phyloP scores from a whole-genome alignment of 2,888 invertebrate genomes.

The Stramonita haemastoma region DNA sequence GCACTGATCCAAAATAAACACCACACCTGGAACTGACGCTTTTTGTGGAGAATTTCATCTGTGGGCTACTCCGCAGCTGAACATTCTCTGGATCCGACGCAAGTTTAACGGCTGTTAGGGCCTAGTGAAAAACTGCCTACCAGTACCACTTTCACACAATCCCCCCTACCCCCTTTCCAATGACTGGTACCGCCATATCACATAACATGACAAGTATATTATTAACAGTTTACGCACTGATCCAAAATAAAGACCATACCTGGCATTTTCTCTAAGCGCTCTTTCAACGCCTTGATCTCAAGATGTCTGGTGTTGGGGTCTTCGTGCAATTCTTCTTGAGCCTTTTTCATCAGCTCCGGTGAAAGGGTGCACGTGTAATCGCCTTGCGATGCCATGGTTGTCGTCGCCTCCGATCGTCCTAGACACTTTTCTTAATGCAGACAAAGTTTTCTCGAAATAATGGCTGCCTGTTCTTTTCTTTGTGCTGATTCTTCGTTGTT shows the following conservation, averaged over 20 bases:
- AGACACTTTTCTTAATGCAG: too few species aligned
- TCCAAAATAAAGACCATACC: conserved; percentile 39
- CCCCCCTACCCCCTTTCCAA: not conserved
- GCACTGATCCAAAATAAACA: too few species aligned
- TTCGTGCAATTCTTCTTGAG: conserved; percentile 75
- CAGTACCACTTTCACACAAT: not conserved
- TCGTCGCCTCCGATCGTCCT: too few species aligned
- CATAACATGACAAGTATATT: too few species aligned
- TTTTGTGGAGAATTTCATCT: too few species aligned
- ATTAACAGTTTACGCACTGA: not conserved
- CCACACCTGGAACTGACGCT: too few species aligned
- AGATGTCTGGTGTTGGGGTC: conserved; percentile 75
- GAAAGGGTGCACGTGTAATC: conserved; percentile 40
- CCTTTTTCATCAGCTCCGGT: conserved; percentile 57
- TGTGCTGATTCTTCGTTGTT: too few species aligned
- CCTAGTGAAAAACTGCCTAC: not conserved
- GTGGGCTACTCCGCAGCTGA: too few species aligned
- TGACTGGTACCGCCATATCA: not conserved
- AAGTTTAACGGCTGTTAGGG: too few species aligned
- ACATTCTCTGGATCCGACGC: too few species aligned
- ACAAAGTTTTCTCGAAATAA: too few species aligned
- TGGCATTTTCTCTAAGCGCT: conserved; percentile 47
- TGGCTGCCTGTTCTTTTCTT: too few species aligned
- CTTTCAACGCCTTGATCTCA: conserved; percentile 73
- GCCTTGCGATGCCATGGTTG: not conserved